Evolutionary conservation across 2,113 vertebrate species (phyloP), one percentile per base, ranked within the genome.

Genomic region (Nanorana parkeri): DNA sequence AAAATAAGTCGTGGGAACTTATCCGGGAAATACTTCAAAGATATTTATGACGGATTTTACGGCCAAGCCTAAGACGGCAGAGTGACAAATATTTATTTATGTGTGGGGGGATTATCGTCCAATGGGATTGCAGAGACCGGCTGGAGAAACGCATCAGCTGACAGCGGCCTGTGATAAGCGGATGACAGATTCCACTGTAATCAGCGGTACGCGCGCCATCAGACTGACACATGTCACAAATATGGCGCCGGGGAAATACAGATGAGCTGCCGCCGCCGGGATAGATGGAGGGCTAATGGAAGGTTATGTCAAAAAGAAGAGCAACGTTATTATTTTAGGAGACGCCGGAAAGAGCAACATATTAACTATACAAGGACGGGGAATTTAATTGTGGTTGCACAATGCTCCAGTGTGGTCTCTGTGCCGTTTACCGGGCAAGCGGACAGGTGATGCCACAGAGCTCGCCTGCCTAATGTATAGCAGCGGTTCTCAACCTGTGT

Each of bases 61-160:
- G 29, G 19, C 20, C 19, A 24, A 36, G 23, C 47, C 2, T 47
- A 15, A 55, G 15, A 23, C 1, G 64, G 32, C 63, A 17, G 21
- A 71, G 16, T 23, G 20, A 28, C n/a, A 72, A 20, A 73, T 65
- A 36, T 73, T 68, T 80, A 69, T 80, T 81, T 24, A 64, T 64
- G 54, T 52, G 29, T 21, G 8, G 26, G 23, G 32, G 13, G 41
- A 80, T 79, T 61, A 56, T 24, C 28, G 23, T 32, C 36, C 20
- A 71, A 63, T 51, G 5, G 21, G 51, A 68, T 60, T 60, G 16
- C 5, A 20, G 21, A 47, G 4, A 54, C 17, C 5, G 19, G 28
- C 36, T 15, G 72, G 55, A 51, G 15, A 56, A 24, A n/a, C 3
- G 8, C 52, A 56, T 15, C 17, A 28, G 76, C 2, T n/a, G 17